These are phyloP conservation scores for Coptodon rendalli DNA, from an alignment of 2,113 vertebrate genomes.

Conservation along the genomic window DNA sequence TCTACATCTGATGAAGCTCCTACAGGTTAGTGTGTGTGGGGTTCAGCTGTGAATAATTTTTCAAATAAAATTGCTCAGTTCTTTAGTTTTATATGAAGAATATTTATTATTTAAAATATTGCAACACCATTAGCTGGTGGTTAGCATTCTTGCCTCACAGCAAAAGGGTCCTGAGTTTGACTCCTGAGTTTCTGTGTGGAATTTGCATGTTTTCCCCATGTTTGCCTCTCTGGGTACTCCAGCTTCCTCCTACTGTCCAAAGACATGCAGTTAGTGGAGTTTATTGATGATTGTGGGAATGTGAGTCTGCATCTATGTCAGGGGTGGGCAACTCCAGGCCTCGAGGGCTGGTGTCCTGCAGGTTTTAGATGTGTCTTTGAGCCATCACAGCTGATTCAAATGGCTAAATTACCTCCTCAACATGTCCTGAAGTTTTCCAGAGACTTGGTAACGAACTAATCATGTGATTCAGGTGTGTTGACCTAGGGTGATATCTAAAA, in stretches of 20 bases:
- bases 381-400: no score
- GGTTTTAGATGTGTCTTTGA: no score
- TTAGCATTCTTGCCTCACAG: background rate
- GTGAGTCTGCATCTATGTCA: background rate
- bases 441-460: no score
- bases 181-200: background rate
- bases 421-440: no score
- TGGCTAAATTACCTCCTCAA: no score
- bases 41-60: background rate
- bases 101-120: background rate
- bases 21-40: conserved; percentile 51
- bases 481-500: no score
- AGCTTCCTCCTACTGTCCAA: background rate
- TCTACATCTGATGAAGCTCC: conserved; percentile 70
- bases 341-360: no score
- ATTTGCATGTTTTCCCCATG: background rate
- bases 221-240: background rate
- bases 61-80: background rate
- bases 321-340: no score
- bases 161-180: background rate
- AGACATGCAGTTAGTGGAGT: background rate
- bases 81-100: background rate
- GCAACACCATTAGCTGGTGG: background rate
- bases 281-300: background rate
- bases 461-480: no score